Conservation (phyloP, 2,888 invertebrate genomes). For the Acleris holmiana region DNA sequence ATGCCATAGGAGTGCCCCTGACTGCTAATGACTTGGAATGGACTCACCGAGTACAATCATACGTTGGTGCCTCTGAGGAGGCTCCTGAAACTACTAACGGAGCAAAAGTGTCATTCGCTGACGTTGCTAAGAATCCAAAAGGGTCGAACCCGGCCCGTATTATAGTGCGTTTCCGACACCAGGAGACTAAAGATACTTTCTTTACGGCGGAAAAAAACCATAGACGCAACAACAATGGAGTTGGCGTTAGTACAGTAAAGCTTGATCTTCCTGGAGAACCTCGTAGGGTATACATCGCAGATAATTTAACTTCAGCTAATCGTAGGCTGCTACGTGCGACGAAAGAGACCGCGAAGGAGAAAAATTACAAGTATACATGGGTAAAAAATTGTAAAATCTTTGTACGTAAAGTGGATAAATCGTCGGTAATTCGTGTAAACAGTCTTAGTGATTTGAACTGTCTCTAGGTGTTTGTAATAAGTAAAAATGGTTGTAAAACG, state of each 20-base stretch:
- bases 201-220: neutral
- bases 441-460: neutral
- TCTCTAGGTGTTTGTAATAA: constrained; percentile 6
- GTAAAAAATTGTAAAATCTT: too few species aligned
- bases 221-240: neutral
- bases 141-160: neutral
- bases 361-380: neutral
- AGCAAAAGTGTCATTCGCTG: neutral
- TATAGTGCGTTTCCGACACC: neutral
- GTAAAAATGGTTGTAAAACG: too few species aligned
- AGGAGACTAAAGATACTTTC: neutral
- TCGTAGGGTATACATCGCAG: neutral
- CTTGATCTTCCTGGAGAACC: neutral
- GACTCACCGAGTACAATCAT: neutral
- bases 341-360: neutral
- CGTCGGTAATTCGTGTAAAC: neutral
- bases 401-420: constrained; percentile 1
- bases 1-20: neutral
- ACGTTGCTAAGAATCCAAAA: neutral
- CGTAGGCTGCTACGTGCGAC: neutral
- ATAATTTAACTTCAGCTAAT: neutral
- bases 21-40: neutral
- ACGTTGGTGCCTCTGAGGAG: neutral
- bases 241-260: neutral
- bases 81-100: neutral